Conservation (phyloP, 2,797 vertebrate genomes). For the Hylomyscus alleni region DNA sequence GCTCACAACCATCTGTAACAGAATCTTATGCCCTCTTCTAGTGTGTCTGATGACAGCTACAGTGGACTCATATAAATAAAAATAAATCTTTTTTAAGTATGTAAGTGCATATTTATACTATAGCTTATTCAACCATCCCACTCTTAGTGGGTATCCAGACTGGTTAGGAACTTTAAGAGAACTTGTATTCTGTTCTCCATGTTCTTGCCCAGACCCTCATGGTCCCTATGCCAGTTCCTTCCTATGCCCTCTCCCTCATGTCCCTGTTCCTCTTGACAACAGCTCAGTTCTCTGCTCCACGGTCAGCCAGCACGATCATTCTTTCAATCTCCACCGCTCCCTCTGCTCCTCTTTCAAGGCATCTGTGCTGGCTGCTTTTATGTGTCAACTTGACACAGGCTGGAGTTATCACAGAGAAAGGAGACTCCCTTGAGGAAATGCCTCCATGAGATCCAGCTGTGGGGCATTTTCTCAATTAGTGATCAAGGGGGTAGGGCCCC, state of each 20-base stretch:
- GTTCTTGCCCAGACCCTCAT: constrained; percentile 7
- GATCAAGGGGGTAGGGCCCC: too few species aligned
- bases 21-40: not conserved
- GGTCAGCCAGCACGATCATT: not conserved
- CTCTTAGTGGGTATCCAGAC: not conserved
- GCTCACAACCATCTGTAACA: not conserved
- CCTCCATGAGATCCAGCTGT: too few species aligned
- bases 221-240: not conserved
- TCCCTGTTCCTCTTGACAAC: not conserved
- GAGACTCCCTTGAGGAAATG: too few species aligned
- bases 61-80: not conserved
- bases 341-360: constrained; percentile 13
- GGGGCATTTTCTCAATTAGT: too few species aligned
- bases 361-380: not conserved
- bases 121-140: constrained; percentile 26
- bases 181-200: not conserved
- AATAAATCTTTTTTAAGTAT: not conserved
- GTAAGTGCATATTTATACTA: not conserved
- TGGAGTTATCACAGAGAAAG: too few species aligned
- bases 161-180: constrained; percentile 47
- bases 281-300: not conserved
- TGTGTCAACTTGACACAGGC: too few species aligned
- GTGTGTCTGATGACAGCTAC: not conserved
- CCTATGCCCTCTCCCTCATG: not conserved
- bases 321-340: not conserved